These are phyloP conservation scores for Scortum barcoo DNA, from an alignment of 2,113 vertebrate species.

Conservation along the genomic window DNA sequence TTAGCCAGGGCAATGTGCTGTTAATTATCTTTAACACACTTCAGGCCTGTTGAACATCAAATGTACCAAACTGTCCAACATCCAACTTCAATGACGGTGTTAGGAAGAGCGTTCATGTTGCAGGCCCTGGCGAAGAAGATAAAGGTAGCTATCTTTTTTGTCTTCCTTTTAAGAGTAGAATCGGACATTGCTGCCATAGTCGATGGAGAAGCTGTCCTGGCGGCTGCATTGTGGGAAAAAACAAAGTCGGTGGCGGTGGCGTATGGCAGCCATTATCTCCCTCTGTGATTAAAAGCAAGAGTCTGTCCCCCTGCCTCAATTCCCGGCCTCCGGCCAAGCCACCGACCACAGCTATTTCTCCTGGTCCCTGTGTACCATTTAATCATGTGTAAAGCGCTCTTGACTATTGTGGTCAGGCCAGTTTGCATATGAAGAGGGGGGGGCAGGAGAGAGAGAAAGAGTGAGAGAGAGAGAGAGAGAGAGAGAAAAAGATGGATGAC, in stretches of 20 bases:
- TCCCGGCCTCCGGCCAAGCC: conserved; percentile 77
- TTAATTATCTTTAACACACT: neutral
- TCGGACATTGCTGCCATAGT: conserved; percentile 66
- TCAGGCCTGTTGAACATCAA: neutral
- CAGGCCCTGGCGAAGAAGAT: conserved; percentile 21
- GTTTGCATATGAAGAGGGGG: conserved; percentile 78
- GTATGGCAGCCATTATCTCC: conserved; percentile 88
- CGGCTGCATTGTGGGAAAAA: conserved; percentile 62
- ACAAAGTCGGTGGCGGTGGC: conserved; percentile 62
- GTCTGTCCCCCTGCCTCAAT: conserved; percentile 71
- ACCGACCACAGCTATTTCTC: conserved; percentile 88
- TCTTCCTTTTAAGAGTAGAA: conserved; percentile 38
- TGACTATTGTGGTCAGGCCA: conserved; percentile 84
- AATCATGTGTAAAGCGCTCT: conserved; percentile 78
- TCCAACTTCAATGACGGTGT: conserved; percentile 42
- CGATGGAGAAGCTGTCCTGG: conserved; percentile 49
- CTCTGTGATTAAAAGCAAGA: conserved; percentile 89
- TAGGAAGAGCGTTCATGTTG: conserved; percentile 67
- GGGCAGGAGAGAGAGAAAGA: conserved; percentile 5
- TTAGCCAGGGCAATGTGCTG: neutral
- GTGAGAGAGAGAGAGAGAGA: conserved; percentile 5
- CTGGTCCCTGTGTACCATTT: conserved; percentile 80
- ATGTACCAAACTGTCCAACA: neutral
- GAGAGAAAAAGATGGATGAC: conserved; percentile 51
- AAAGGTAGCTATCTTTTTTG: neutral